These are phyloP conservation scores for Cettia cetti DNA, from an alignment of 2,113 vertebrate species.

Conservation along the genomic window DNA sequence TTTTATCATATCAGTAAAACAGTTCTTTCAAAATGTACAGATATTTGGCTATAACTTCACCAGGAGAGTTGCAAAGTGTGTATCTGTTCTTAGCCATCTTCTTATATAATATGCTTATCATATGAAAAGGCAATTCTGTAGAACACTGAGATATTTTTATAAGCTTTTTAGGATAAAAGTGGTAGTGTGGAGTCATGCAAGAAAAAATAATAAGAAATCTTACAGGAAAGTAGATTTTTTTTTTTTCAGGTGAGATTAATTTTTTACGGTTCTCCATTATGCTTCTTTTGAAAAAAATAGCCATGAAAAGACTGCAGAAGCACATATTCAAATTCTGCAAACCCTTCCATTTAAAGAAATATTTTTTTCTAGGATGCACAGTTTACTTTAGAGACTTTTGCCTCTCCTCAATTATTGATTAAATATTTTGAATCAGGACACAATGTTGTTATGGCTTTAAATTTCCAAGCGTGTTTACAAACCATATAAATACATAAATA, in stretches of 20 bases:
- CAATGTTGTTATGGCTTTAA: not conserved
- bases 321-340: not conserved
- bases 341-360: not conserved
- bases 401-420: not conserved
- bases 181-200: not conserved
- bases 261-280: conserved; percentile 1
- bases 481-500: not conserved
- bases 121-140: not conserved
- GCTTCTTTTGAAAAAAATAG: not conserved
- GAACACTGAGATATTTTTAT: not conserved
- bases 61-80: not conserved
- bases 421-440: not conserved
- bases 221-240: not conserved
- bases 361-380: not conserved
- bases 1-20: not conserved
- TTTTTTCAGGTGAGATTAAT: conserved; percentile 6
- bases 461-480: not conserved
- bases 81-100: not conserved
- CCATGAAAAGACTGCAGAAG: not conserved
- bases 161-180: not conserved
- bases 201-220: not conserved
- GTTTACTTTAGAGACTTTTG: not conserved
- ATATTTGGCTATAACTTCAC: not conserved
- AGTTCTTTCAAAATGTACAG: not conserved
- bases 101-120: not conserved